These are phyloP conservation scores for Bagarius yarrelli DNA, from an alignment of 2,113 vertebrate genomes.

Conservation along the genomic window DNA sequence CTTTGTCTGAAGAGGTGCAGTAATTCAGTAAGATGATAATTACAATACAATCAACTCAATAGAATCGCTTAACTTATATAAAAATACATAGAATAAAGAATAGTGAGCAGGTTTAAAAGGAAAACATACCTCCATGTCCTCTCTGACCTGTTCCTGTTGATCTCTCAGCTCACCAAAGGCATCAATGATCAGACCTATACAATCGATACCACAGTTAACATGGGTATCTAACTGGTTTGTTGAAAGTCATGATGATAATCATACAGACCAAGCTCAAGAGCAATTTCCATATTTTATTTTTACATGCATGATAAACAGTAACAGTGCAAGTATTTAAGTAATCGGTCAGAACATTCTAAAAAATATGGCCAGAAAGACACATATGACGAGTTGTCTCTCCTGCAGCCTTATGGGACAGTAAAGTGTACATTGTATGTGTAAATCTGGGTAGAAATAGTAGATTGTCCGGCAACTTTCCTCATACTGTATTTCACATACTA, in stretches of 20 bases:
- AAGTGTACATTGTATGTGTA: too few species aligned
- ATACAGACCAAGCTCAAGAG: not conserved
- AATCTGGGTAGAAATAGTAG: too few species aligned
- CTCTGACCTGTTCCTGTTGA: constrained; percentile 90
- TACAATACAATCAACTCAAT: not conserved
- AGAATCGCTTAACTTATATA: not conserved
- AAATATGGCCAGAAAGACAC: too few species aligned
- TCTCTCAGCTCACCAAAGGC: constrained; percentile 89
- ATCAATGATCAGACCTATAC: constrained; percentile 86
- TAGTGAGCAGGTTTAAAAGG: not conserved
- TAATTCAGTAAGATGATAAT: not conserved
- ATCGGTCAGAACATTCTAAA: too few species aligned
- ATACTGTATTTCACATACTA: too few species aligned
- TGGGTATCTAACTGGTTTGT: not conserved
- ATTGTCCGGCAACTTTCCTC: too few species aligned
- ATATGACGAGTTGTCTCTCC: too few species aligned
- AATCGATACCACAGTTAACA: constrained; percentile 32
- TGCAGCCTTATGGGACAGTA: too few species aligned
- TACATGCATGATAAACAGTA: too few species aligned
- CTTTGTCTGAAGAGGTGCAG: constrained; percentile 75
- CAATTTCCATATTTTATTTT: too few species aligned
- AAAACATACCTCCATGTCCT: constrained; percentile 87
- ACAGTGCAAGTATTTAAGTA: too few species aligned
- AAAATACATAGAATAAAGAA: not conserved
- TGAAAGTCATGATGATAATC: not conserved